A percentile compares a stretch with the other conserved stretches of the same genome.
phyloP scores from a whole-genome alignment of 2,888 invertebrate genomes.

The Gibbula magus region DNA sequence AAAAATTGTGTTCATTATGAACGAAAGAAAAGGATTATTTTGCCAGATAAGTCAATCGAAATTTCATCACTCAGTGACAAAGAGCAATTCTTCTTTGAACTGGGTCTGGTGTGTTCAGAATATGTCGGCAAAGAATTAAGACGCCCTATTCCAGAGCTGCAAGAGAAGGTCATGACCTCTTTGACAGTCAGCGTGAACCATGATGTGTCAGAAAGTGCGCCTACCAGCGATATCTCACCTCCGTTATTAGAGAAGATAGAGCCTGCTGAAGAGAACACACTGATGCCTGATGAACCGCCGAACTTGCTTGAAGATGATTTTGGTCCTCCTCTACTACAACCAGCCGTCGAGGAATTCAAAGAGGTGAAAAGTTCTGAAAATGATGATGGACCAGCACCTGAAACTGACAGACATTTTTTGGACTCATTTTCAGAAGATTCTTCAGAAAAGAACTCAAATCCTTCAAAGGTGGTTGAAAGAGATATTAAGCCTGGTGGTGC shows the following conservation, averaged over 20 bases:
- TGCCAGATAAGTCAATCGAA: constrained; percentile 25
- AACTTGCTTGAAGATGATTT: background rate
- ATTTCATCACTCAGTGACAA: constrained; percentile 32
- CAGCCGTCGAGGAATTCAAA: background rate
- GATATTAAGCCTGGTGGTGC: too few relatives aligned
- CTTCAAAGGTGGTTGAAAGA: too few relatives aligned
- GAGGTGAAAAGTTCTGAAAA: background rate
- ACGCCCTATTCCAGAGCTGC: background rate
- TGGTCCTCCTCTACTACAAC: constrained; percentile 6
- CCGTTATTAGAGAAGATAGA: constrained; percentile 26
- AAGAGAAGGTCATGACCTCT: background rate
- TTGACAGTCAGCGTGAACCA: background rate
- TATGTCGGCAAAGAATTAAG: background rate
- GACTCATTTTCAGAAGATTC: background rate
- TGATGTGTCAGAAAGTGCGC: background rate
- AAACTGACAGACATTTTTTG: constrained; percentile 2
- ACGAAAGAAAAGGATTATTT: constrained; percentile 14
- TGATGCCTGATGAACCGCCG: background rate
- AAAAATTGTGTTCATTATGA: constrained; percentile 7
- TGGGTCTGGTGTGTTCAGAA: constrained; percentile 28
- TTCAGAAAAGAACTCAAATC: too few relatives aligned
- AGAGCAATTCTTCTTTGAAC: constrained; percentile 36
- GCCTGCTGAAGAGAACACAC: background rate
- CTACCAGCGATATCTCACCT: constrained; percentile 11
- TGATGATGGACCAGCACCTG: background rate